Evolutionary conservation across 2,888 invertebrate genomes (phyloP).

Genomic region (Timandra comae): DNA sequence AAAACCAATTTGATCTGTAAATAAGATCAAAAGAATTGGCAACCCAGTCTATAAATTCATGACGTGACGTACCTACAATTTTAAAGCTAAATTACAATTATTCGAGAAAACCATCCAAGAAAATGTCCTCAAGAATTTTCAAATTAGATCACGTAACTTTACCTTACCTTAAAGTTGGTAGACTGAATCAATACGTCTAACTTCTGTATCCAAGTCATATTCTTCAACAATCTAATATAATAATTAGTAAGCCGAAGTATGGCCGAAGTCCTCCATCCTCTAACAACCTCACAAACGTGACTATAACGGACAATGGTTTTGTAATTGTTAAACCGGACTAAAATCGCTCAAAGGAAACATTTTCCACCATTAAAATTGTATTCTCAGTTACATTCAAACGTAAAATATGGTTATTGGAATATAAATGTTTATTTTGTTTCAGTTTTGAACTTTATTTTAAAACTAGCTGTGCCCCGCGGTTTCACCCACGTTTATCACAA

Average conservation of each 20-base stretch:
- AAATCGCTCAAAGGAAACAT: constrained; percentile 3
- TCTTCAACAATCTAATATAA: constrained; percentile 24
- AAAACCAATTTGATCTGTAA: too few relatives aligned
- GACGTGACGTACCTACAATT: not conserved
- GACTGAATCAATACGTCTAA: constrained; percentile 28
- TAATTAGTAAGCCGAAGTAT: constrained; percentile 22
- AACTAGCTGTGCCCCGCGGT: too few relatives aligned
- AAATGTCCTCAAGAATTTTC: constrained; percentile 20
- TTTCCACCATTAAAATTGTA: constrained; percentile 10
- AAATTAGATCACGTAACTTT: constrained; percentile 29
- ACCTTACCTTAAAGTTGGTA: constrained; percentile 20
- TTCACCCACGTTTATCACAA: too few relatives aligned
- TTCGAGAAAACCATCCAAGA: constrained; percentile 16
- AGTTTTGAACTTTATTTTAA: too few relatives aligned
- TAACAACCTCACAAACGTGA: constrained; percentile 24
- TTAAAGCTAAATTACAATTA: constrained; percentile 14
- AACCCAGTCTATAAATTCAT: not conserved
- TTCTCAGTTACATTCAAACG: too few relatives aligned
- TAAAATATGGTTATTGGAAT: too few relatives aligned
- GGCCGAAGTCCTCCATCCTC: constrained; percentile 10
- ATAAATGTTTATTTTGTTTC: too few relatives aligned
- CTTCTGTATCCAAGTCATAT: constrained; percentile 20
- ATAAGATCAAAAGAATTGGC: too few relatives aligned
- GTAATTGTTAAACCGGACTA: too few relatives aligned
- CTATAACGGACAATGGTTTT: constrained; percentile 9